Base-by-base conservation (phyloP, 2,888 invertebrate genomes). In the Drosophila bunnanda region DNA sequence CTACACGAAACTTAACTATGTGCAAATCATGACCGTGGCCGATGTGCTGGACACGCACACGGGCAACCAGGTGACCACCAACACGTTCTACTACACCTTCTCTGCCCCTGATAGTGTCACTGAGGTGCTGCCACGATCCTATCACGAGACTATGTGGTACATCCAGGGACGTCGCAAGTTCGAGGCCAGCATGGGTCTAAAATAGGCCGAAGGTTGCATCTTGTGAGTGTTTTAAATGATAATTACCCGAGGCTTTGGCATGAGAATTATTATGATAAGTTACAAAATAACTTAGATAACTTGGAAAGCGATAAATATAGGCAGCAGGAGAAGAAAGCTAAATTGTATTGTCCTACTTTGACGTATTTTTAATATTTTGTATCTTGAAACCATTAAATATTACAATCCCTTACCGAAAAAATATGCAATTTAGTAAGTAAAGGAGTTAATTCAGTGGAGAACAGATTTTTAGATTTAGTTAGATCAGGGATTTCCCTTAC, bases 1-100 rank as follows among this genome's bases (percentile, higher is more conserved):
- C 1, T 94, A 93, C 75, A 94, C 94, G 0, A 90, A 91, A 87
- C 89, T 91, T 22, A 92, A 93, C 75, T 93, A 92, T 79, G 92
- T 96, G 76, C 95, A 96, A 92, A 93, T 96, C 48, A 94, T 94
- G 79, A 95, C 96, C 0, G 94, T 95, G 75, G 96, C 95, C 0
- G 95, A 96, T 90, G 94, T 95, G 2, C 57, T 91, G 17, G 91
- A 91, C 57, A 93, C 95, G 0, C 90, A 91, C 38, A 93, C 93
- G 0, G 94, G 94, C 12, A 91, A 92, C 56, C 93, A 93, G 75
- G 93, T 93, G 32, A 95, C 95, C 7, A 95, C 96, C 4, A 96
- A 96, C 91, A 93, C 94, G 17, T 96, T 96, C 87, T 95, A 96
- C 86, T 96, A 95, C 85, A 96, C 96, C 0, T 95, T 94, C 88